Conservation (phyloP, 2,888 invertebrate species). For the Lampropteryx suffumata region DNA sequence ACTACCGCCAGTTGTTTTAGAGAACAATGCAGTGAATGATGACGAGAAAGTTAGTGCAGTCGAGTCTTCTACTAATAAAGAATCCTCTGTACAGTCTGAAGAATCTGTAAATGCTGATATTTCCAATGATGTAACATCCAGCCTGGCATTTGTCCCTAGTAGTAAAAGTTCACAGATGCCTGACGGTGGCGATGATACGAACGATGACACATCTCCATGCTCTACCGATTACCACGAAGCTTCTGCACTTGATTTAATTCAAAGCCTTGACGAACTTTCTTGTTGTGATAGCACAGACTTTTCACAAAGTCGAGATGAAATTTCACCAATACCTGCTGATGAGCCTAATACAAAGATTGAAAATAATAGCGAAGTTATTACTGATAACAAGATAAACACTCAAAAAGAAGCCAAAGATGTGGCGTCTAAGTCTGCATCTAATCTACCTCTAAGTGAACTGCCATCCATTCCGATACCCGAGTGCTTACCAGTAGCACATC, state of each 20-base stretch:
- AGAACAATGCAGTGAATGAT: conserved; percentile 50
- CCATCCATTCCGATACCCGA: conserved; percentile 67
- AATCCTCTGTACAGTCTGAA: conserved; percentile 64
- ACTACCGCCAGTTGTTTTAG: conserved; percentile 35
- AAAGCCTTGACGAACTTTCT: conserved; percentile 70
- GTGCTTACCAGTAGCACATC: conserved; percentile 48
- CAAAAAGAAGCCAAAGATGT: conserved; percentile 31
- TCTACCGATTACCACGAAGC: conserved; percentile 79
- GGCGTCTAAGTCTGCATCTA: conserved; percentile 41
- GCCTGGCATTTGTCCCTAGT: conserved; percentile 74
- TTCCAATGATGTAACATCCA: conserved; percentile 74
- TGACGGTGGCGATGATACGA: conserved; percentile 64
- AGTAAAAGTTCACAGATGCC: conserved; percentile 71
- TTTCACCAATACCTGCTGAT: conserved; percentile 29
- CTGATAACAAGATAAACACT: conserved; percentile 23
- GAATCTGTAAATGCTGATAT: conserved; percentile 73
- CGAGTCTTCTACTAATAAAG: conserved; percentile 50
- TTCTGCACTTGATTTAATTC: conserved; percentile 70
- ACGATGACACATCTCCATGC: conserved; percentile 74
- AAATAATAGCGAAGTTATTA: conserved; percentile 26
- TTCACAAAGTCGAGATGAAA: conserved; percentile 75
- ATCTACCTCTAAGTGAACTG: conserved; percentile 61
- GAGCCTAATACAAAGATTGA: conserved; percentile 32
- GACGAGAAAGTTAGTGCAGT: conserved; percentile 50
- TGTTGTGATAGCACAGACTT: conserved; percentile 71